These are phyloP conservation scores for Tenebrosternarchus preto DNA, from an alignment of 2,113 vertebrate species.

Conservation along the genomic window DNA sequence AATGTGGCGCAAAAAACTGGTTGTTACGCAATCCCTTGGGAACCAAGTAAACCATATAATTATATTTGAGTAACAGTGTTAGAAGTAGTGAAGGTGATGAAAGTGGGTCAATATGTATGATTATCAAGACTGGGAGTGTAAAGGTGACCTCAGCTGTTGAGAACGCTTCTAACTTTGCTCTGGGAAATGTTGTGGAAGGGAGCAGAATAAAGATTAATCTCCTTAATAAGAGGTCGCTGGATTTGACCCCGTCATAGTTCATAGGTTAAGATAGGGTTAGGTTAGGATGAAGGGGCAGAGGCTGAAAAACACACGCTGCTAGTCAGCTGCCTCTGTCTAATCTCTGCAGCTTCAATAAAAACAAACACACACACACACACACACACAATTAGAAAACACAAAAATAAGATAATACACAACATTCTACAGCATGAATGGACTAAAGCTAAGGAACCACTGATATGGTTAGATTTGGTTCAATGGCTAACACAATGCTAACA, in stretches of 20 bases:
- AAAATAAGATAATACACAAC: too few species aligned
- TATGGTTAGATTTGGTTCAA: too few species aligned
- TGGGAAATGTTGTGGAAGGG: neutral
- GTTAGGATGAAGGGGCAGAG: neutral
- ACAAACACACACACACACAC: too few species aligned
- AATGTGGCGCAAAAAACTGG: conserved; percentile 8
- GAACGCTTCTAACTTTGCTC: neutral
- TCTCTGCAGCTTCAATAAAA: too few species aligned
- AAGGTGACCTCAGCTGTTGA: neutral
- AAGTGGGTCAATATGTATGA: conserved; percentile 37
- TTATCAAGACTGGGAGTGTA: neutral
- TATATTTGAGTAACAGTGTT: neutral
- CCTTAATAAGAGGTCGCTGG: neutral
- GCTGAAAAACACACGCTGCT: too few species aligned
- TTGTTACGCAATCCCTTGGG: conserved; percentile 20
- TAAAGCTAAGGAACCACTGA: too few species aligned
- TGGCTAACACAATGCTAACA: neutral
- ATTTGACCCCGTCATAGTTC: neutral
- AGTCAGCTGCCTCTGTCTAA: neutral
- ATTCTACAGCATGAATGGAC: too few species aligned
- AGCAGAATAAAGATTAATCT: neutral
- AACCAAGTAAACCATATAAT: conserved; percentile 13
- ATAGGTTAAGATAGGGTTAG: too few species aligned
- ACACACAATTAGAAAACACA: too few species aligned
- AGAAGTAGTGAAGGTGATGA: conserved; percentile 9